Conservation (phyloP, 2,888 invertebrate species). For the Acrobasis consociella region DNA sequence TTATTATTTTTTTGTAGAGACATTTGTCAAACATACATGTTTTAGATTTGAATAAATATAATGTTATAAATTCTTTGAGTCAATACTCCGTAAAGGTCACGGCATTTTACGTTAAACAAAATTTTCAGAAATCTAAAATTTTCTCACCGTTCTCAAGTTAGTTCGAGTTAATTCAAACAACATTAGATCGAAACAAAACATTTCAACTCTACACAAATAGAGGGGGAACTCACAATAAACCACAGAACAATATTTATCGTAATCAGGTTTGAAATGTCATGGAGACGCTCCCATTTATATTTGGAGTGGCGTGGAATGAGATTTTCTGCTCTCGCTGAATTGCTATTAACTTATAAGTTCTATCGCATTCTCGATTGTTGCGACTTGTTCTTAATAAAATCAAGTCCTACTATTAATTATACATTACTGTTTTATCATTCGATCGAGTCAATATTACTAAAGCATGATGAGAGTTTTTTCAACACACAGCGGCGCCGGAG, state of each 20-base stretch:
- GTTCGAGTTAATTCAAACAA: neutral
- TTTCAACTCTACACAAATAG: constrained; percentile 6
- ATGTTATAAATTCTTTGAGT: too few species aligned
- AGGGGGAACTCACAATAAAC: constrained; percentile 1
- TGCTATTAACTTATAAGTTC: neutral
- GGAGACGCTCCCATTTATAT: constrained; percentile 8
- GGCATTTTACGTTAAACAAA: too few species aligned
- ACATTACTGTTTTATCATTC: neutral
- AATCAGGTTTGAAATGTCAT: constrained; percentile 16
- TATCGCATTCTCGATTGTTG: neutral
- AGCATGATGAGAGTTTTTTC: too few species aligned
- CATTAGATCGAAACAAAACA: constrained; percentile 3
- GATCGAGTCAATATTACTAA: neutral
- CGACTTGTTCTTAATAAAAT: neutral
- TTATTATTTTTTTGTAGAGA: too few species aligned
- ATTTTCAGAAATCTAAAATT: too few species aligned
- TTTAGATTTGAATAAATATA: too few species aligned
- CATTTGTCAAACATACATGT: too few species aligned
- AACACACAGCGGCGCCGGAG: too few species aligned
- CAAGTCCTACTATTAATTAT: neutral
- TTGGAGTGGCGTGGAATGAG: neutral
- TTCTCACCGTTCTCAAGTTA: too few species aligned
- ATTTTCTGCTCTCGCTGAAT: neutral
- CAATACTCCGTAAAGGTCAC: too few species aligned
- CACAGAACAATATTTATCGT: constrained; percentile 13